Percentiles rank a stretch among this genome's conserved stretches.
phyloP scores from a whole-genome alignment of 1,140 invertebrate species.

The Pseudobourletiella spinata region DNA sequence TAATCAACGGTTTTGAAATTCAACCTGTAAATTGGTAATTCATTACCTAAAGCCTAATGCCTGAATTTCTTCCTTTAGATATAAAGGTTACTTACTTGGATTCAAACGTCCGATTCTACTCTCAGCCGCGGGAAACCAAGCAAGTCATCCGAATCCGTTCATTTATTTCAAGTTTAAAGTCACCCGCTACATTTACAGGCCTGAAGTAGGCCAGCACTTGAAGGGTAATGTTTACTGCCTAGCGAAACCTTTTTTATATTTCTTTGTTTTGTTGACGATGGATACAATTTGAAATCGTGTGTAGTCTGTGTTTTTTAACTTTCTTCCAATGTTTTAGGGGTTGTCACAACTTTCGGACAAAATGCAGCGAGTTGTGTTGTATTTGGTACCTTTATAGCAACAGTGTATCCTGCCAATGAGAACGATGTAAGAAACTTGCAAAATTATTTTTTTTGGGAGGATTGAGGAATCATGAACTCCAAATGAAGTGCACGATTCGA shows the following conservation, averaged over 20 bases:
- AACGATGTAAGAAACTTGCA: slow-evolving; percentile 14
- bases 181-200: slow-evolving; percentile 18
- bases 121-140: background rate
- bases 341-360: slow-evolving; percentile 18
- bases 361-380: slow-evolving; percentile 22
- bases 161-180: slow-evolving; percentile 19
- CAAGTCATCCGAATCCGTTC: slow-evolving; percentile 18
- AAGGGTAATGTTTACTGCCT: slow-evolving; percentile 28
- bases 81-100: slow-evolving; percentile 24
- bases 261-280: too few relatives aligned
- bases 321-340: too few relatives aligned
- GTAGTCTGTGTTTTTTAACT: too few relatives aligned
- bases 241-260: too few relatives aligned
- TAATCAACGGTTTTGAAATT: background rate
- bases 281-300: too few relatives aligned
- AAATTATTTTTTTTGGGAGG: too few relatives aligned
- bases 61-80: slow-evolving; percentile 14
- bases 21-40: too few relatives aligned
- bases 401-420: slow-evolving; percentile 13
- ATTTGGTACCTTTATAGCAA: slow-evolving; percentile 23
- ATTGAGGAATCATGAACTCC: too few relatives aligned
- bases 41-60: too few relatives aligned
- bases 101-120: slow-evolving; percentile 7
- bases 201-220: slow-evolving; percentile 18
- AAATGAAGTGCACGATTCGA: too few relatives aligned